phyloP scores from a whole-genome alignment of 2,113 vertebrate species.

The Pardalotus punctatus region DNA sequence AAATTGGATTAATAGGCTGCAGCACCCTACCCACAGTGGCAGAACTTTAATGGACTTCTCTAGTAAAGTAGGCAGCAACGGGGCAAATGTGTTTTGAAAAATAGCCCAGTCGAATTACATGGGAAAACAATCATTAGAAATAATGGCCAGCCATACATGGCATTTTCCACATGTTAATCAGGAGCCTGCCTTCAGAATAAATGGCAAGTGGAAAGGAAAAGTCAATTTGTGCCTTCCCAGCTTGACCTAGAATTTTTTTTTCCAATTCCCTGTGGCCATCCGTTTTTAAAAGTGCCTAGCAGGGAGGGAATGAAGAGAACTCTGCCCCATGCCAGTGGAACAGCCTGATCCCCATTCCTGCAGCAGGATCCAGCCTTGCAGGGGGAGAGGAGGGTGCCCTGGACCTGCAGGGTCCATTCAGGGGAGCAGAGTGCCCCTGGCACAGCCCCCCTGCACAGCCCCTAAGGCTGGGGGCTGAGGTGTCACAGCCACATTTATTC shows the following conservation, averaged over 20 bases:
- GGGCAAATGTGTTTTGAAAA: constrained; percentile 20
- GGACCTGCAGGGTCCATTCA: fast-evolving
- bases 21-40: background rate
- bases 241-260: background rate
- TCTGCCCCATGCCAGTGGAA: background rate
- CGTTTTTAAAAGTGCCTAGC: background rate
- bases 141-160: background rate
- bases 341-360: background rate
- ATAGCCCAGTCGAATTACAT: background rate
- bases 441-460: background rate
- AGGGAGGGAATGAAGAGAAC: background rate
- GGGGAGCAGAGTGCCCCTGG: background rate
- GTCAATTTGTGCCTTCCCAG: background rate
- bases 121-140: constrained; percentile 4
- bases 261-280: background rate
- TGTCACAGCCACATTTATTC: background rate
- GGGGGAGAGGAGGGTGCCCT: background rate
- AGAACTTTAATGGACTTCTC: constrained; percentile 1
- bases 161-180: background rate
- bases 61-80: background rate
- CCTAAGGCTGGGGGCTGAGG: background rate
- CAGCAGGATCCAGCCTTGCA: background rate
- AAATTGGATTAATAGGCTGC: constrained; percentile 49
- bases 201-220: background rate
- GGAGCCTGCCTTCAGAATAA: background rate